These are phyloP conservation scores for Acanthisitta chloris DNA, from an alignment of 2,113 vertebrate genomes.

Conservation along the genomic window DNA sequence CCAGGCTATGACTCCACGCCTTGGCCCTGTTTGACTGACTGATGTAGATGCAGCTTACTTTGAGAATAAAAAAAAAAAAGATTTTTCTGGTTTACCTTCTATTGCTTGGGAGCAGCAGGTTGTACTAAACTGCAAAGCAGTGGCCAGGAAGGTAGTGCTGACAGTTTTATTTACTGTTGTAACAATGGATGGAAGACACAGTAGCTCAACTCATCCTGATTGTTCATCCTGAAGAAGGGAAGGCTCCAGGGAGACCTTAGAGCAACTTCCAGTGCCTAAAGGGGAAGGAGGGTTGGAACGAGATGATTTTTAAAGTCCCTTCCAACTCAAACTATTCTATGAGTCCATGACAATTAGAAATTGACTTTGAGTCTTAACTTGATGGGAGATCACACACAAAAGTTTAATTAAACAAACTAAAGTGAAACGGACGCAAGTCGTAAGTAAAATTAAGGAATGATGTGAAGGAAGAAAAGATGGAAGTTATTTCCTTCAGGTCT, in stretches of 20 bases:
- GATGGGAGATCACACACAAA: background rate
- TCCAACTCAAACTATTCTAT: background rate
- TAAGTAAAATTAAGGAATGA: background rate
- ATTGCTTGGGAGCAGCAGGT: background rate
- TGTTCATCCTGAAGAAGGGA: background rate
- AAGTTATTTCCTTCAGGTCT: background rate
- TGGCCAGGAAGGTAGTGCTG: background rate
- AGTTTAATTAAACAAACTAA: background rate
- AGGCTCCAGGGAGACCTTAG: background rate
- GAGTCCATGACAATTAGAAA: background rate
- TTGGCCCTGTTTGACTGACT: background rate
- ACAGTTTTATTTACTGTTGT: background rate
- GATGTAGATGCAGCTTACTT: background rate
- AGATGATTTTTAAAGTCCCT: background rate
- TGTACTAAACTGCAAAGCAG: background rate
- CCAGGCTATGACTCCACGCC: rapidly evolving
- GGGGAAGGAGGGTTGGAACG: background rate
- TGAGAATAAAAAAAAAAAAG: background rate
- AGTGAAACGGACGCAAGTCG: background rate
- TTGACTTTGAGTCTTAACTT: background rate
- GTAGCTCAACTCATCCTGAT: background rate
- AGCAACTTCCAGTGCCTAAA: background rate
- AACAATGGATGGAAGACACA: background rate
- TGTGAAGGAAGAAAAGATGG: background rate
- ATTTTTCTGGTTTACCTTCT: background rate